Conservation (phyloP, 1,140 invertebrate genomes). For the Drosophila takahashii region DNA sequence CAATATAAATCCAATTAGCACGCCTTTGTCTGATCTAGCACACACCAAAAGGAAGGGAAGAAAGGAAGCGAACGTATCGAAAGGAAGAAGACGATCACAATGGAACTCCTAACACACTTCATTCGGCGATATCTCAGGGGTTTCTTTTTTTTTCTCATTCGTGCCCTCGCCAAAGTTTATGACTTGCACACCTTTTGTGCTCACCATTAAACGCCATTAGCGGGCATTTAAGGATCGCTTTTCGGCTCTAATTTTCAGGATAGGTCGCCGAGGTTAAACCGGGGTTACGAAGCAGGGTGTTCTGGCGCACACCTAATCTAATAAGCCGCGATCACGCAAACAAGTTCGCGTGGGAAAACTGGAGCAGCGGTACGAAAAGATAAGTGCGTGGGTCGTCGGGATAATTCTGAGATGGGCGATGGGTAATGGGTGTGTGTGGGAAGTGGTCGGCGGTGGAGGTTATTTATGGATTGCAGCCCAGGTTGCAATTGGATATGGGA, state of each 20-base stretch:
- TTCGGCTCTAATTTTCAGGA: slow-evolving; percentile 28
- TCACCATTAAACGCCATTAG: slow-evolving; percentile 81
- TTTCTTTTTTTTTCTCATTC: slow-evolving; percentile 33
- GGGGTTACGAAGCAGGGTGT: slow-evolving; percentile 51
- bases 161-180: slow-evolving; percentile 73
- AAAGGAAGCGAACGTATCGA: slow-evolving; percentile 30
- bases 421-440: slow-evolving; percentile 69
- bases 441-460: slow-evolving; percentile 47
- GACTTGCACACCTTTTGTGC: slow-evolving; percentile 77
- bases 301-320: slow-evolving; percentile 68
- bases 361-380: slow-evolving; percentile 62
- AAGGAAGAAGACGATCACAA: slow-evolving; percentile 64
- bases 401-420: slow-evolving; percentile 42
- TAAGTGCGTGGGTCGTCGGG: slow-evolving; percentile 43
- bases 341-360: slow-evolving; percentile 81
- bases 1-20: slow-evolving; percentile 82
- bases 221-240: slow-evolving; percentile 75
- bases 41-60: slow-evolving; percentile 20
- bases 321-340: slow-evolving; percentile 77
- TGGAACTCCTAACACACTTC: slow-evolving; percentile 54
- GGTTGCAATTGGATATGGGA: slow-evolving; percentile 69
- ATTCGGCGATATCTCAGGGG: slow-evolving; percentile 28
- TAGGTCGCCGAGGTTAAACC: slow-evolving; percentile 47
- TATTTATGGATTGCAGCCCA: slow-evolving; percentile 63
- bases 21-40: slow-evolving; percentile 64